Percentiles rank a stretch among this genome's conserved stretches.
Evolutionary conservation across 2,888 invertebrate genomes (phyloP).

Genomic region (Neria commutata): DNA sequence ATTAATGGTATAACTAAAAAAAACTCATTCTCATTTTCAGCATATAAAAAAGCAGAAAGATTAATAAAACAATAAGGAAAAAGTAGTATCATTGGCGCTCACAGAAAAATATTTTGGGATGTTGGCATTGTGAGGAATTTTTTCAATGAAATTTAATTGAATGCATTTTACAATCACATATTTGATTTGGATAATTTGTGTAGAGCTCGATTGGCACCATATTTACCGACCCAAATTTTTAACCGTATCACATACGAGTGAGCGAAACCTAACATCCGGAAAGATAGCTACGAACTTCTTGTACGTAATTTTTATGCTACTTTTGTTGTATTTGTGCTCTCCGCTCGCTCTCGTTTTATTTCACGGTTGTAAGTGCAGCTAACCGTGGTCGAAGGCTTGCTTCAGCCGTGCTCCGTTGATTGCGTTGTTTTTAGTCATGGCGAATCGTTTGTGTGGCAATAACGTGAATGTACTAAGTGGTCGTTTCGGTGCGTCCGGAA

Average conservation of each 20-base stretch:
- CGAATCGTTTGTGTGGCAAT: conserved; percentile 37
- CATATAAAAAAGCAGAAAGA: no score
- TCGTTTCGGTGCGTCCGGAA: not conserved
- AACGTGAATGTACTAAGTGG: not conserved
- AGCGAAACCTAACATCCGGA: conserved; percentile 48
- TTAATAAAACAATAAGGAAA: no score
- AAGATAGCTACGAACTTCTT: conserved; percentile 40
- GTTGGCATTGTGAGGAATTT: no score
- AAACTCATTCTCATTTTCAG: no score
- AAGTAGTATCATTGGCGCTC: no score
- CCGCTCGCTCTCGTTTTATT: not conserved
- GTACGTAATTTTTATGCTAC: not conserved
- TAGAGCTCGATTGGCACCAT: not conserved
- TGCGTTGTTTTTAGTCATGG: conserved; percentile 41
- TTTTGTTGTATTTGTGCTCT: no score
- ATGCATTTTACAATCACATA: no score
- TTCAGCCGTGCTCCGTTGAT: conserved; percentile 39
- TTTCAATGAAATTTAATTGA: no score
- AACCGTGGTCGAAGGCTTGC: not conserved
- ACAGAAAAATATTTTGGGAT: no score
- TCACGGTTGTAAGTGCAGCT: no score
- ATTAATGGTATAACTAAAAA: no score
- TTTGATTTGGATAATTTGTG: no score
- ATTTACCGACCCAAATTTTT: conserved; percentile 33
- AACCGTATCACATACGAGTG: conserved; percentile 45